Conservation (phyloP, 2,888 invertebrate species). For the Eristalinus sepulchralis region DNA sequence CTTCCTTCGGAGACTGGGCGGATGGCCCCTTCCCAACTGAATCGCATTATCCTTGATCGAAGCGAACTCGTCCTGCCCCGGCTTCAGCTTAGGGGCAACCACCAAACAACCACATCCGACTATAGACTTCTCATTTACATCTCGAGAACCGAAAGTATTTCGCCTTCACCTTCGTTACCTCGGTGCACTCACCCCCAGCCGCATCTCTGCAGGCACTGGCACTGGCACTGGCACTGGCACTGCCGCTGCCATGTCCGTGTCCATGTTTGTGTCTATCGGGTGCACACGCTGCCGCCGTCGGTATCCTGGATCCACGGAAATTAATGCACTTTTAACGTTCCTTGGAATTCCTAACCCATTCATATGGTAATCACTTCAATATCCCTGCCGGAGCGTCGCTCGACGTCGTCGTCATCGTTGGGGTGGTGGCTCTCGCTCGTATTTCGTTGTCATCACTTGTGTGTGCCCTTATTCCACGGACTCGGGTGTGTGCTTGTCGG, state of each 20-base stretch:
- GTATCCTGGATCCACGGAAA: constrained; percentile 26
- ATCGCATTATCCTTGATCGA: background rate
- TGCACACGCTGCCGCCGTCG: background rate
- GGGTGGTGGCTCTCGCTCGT: constrained; percentile 15
- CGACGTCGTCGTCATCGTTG: constrained; percentile 34
- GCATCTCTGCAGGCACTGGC: background rate
- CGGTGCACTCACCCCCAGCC: background rate
- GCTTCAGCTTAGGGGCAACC: background rate
- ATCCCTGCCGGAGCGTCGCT: constrained; percentile 19
- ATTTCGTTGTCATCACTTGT: constrained; percentile 39
- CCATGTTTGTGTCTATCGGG: background rate
- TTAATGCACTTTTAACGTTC: constrained; percentile 60
- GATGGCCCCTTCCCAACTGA: background rate
- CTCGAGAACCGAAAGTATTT: background rate
- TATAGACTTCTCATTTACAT: background rate
- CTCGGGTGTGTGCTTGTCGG: background rate
- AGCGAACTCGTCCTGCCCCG: background rate
- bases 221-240: background rate
- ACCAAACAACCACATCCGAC: background rate
- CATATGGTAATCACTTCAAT: constrained; percentile 66
- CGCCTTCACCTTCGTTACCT: background rate
- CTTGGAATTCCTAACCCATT: constrained; percentile 45
- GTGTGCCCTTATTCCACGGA: background rate
- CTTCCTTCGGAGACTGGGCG: too few species aligned
- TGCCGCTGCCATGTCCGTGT: background rate